Evolutionary conservation across 2,797 vertebrate genomes (phyloP).

Genomic region (Brachymystax lenok): DNA sequence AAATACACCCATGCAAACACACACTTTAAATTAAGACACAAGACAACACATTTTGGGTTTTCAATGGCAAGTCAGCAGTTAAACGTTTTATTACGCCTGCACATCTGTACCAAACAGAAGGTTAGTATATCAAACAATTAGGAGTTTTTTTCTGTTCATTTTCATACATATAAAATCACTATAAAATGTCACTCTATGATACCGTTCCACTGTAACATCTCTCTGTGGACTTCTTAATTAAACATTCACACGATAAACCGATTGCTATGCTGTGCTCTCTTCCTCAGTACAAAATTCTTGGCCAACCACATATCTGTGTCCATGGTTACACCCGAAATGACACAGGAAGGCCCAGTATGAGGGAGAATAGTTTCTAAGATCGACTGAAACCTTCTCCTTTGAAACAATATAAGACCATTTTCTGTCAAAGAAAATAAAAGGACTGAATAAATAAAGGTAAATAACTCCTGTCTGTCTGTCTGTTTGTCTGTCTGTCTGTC

Average conservation of each 20-base stretch:
- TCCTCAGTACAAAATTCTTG: slow-evolving; percentile 46
- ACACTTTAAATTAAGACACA: background rate
- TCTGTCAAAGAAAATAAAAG: slow-evolving; percentile 65
- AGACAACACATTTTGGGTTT: background rate
- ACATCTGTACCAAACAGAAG: slow-evolving; percentile 68
- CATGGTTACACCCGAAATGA: background rate
- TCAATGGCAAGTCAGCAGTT: slow-evolving; percentile 64
- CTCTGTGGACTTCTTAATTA: slow-evolving; percentile 39
- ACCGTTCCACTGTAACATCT: slow-evolving; percentile 45
- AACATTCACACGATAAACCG: slow-evolving; percentile 58
- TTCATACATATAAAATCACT: slow-evolving; percentile 76
- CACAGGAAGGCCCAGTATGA: slow-evolving; percentile 15
- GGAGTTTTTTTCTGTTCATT: slow-evolving; percentile 52
- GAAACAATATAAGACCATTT: slow-evolving; percentile 59
- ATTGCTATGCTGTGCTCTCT: slow-evolving; percentile 27
- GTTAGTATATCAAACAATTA: slow-evolving; percentile 71
- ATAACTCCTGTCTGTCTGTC: slow-evolving; percentile 21
- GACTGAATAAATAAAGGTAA: slow-evolving; percentile 69
- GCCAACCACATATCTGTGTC: slow-evolving; percentile 20
- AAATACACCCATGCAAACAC: no score
- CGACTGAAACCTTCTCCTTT: slow-evolving; percentile 26
- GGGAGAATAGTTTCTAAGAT: slow-evolving; percentile 9
- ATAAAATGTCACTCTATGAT: slow-evolving; percentile 73
- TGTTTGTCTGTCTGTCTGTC: no score
- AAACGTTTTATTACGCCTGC: slow-evolving; percentile 74